Evolutionary conservation across 2,797 vertebrate genomes (phyloP), one percentile per base, ranked within the genome.

Genomic region (Melanotaenia nigrans): DNA sequence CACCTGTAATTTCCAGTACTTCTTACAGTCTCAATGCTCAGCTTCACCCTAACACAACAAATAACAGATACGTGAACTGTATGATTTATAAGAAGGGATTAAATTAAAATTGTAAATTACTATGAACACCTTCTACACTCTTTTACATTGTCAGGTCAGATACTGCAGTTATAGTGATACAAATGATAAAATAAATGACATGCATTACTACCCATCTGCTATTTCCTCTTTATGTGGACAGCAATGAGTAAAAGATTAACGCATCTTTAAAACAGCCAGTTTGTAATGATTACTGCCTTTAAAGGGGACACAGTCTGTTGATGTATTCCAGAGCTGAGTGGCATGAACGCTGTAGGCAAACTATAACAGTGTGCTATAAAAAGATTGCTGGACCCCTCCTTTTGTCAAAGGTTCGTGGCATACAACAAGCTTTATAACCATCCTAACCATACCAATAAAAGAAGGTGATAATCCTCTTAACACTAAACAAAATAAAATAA

Each of bases 191-290:
- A 22, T 45, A 45, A 20, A 18, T 7, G 16, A 45, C 42, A 20
- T 20, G 5, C 3, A 20, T 47, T 3, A 47, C 20, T 47, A 47
- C 45, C 18, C 20, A 47, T 53, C 54, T 12, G 18, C 18, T n/a
- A 33, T 22, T 25, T 57, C 38, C 32, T n/a, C 54, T 38, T 71
- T 1, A 28, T 0, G 25, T 8, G 14, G 61, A 32, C 42, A 58
- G 18, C 1, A 68, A 25, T 24, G 11, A 49, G 53, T 38, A 49
- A 62, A 74, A 32, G 24, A 36, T 62, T 63, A 40, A 24, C 60
- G 25, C 36, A 2, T 8, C n/a, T 5, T 53, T 22, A 33, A 40
- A 38, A 32, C 25, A 20, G 22, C 16, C 35, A n/a, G 30, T 53
- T 49, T 64, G 61, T 33, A 32, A 49, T 22, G 30, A 36, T 47